phyloP scores from a whole-genome alignment of 1,140 invertebrate species.

The Teleogryllus occipitalis region DNA sequence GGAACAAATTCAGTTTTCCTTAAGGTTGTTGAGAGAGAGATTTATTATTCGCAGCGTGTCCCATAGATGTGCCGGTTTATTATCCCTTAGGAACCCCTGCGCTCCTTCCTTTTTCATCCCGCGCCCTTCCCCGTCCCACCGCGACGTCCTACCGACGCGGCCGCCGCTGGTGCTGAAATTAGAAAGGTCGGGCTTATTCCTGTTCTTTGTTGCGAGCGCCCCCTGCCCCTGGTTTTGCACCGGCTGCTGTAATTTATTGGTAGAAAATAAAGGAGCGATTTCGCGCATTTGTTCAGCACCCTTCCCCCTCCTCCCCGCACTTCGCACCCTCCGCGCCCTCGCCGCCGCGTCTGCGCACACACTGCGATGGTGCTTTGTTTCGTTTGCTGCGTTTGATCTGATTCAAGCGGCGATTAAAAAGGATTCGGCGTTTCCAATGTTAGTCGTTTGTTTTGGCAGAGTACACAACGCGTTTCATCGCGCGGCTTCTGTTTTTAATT shows the following conservation, averaged over 20 bases:
- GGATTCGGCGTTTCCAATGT: neutral
- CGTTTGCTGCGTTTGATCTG: neutral
- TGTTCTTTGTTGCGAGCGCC: neutral
- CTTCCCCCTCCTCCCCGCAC: too few species aligned
- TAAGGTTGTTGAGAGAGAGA: too few species aligned
- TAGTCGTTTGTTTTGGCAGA: neutral
- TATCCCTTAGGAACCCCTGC: too few species aligned
- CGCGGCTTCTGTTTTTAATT: neutral
- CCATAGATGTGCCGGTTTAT: too few species aligned
- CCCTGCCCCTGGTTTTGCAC: neutral
- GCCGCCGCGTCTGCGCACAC: neutral
- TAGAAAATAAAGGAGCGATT: neutral
- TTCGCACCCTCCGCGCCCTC: neutral
- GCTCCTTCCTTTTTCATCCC: too few species aligned
- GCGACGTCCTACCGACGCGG: neutral
- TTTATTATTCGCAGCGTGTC: too few species aligned
- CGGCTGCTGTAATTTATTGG: neutral
- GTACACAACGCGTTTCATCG: neutral
- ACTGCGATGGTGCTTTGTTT: neutral
- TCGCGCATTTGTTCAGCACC: neutral
- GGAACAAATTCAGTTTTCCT: too few species aligned
- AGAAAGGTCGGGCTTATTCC: neutral
- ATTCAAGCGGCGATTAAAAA: neutral
- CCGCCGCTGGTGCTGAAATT: neutral
- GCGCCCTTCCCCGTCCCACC: neutral